A percentile compares a stretch with the other conserved stretches of the same genome.
These are phyloP conservation scores for Pontoporia blainvillei DNA, from an alignment of 2,113 vertebrate genomes.

Conservation along the genomic window DNA sequence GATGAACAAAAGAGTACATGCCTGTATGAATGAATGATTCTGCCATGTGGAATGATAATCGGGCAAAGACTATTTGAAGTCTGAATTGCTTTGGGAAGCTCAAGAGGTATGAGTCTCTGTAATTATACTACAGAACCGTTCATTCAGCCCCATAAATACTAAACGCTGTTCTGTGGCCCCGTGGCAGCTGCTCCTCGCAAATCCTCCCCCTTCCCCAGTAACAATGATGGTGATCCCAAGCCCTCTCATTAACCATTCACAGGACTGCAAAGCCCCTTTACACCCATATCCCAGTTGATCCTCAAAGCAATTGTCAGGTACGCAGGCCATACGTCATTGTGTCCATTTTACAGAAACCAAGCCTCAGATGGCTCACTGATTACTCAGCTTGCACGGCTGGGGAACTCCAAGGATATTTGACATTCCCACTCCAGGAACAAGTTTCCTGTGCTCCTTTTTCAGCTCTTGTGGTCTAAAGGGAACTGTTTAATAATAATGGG, in stretches of 20 bases:
- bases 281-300: background rate
- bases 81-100: background rate
- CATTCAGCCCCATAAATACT: rapidly evolving
- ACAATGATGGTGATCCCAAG: rapidly evolving
- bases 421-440: background rate
- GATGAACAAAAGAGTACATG: background rate
- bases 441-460: background rate
- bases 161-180: rapidly evolving
- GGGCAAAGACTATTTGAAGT: background rate
- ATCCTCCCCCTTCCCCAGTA: background rate
- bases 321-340: rapidly evolving
- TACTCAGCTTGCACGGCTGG: background rate
- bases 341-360: background rate
- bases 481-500: rapidly evolving
- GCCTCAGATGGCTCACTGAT: rapidly evolving
- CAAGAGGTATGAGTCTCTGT: background rate
- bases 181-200: background rate
- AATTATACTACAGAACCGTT: rapidly evolving
- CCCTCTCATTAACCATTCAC: too few relatives aligned
- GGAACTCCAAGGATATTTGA: background rate
- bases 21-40: background rate
- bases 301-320: background rate
- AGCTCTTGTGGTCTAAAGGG: background rate
- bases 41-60: background rate
- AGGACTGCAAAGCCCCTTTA: background rate